Evolutionary conservation across 1,140 invertebrate species (phyloP).

Genomic region (Lithobius niger): DNA sequence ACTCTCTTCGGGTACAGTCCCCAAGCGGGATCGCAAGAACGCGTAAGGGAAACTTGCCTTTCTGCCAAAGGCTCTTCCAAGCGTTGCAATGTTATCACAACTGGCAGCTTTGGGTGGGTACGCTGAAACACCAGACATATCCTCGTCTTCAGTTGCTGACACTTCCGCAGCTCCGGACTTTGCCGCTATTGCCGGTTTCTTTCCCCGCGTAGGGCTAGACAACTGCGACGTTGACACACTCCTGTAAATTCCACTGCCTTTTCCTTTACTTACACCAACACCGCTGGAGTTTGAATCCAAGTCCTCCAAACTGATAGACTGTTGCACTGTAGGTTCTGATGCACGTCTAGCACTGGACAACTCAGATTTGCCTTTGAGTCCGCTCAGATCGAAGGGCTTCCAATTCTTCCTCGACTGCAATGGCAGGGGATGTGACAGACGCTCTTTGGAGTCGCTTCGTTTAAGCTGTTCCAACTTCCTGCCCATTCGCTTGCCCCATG

Average conservation of each 20-base stretch:
- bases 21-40: slow-evolving; percentile 55
- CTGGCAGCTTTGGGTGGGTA: slow-evolving; percentile 44
- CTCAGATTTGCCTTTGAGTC: neutral
- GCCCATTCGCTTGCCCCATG: slow-evolving; percentile 64
- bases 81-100: slow-evolving; percentile 45
- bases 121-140: slow-evolving; percentile 23
- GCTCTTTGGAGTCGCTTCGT: slow-evolving; percentile 44
- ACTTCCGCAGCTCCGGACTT: neutral
- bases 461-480: slow-evolving; percentile 60
- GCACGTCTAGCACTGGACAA: no score
- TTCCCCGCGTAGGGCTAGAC: neutral
- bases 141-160: neutral
- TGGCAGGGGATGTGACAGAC: slow-evolving; percentile 2
- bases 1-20: slow-evolving; percentile 53
- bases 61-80: slow-evolving; percentile 21
- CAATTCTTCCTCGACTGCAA: slow-evolving; percentile 12
- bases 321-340: neutral
- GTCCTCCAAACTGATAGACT: neutral
- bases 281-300: neutral
- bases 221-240: slow-evolving; percentile 9
- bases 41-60: slow-evolving; percentile 56
- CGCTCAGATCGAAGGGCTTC: neutral
- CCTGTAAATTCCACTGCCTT: neutral
- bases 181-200: neutral
- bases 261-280: neutral